Conservation (phyloP, 35 echinoderm and acorn worm species). For the Stichopus chloronotus region DNA sequence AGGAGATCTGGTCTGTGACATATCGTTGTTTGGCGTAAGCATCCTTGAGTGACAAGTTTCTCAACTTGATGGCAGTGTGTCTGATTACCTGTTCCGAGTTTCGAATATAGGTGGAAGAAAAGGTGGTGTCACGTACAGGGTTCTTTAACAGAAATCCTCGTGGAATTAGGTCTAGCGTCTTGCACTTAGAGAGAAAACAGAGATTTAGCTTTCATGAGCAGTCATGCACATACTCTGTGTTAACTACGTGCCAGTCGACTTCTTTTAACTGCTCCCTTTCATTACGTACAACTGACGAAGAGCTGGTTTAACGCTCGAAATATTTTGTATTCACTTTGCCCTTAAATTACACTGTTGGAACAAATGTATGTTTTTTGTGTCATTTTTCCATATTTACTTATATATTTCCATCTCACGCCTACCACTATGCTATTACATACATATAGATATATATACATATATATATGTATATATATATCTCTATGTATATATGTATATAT, state of each 20-base stretch:
- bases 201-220: no score
- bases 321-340: neutral
- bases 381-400: no score
- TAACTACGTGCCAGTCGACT: no score
- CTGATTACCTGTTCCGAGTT: neutral
- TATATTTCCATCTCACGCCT: neutral
- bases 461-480: neutral
- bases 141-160: conserved; percentile 17
- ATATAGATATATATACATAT: no score
- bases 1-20: neutral
- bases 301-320: neutral
- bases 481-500: conserved; percentile 8
- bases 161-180: conserved; percentile 3
- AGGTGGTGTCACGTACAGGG: neutral
- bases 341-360: neutral
- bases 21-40: conserved; percentile 36
- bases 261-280: no score
- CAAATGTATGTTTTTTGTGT: neutral
- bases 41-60: conserved; percentile 8
- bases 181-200: neutral
- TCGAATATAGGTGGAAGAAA: neutral
- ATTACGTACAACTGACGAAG: no score
- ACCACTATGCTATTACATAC: no score
- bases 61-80: conserved; percentile 10
- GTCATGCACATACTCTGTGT: no score